Evolutionary conservation across 1,140 invertebrate genomes (phyloP).

Genomic region (Micrasema longulum): DNA sequence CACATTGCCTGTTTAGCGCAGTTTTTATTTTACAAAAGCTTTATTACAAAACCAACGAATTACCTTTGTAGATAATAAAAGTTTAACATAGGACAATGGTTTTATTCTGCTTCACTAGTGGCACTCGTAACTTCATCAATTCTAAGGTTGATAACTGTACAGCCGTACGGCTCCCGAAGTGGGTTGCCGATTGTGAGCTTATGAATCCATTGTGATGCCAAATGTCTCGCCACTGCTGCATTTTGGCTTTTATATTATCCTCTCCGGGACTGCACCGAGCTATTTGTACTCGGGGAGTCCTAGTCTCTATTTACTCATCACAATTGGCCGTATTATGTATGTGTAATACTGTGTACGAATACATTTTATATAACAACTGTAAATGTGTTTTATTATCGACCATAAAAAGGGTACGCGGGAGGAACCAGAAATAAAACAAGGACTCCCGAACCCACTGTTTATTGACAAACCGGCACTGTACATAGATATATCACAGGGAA

Average conservation of each 20-base stretch:
- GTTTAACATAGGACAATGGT: slow-evolving; percentile 6
- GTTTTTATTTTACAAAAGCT: slow-evolving; percentile 16
- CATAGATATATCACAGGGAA: slow-evolving; percentile 37
- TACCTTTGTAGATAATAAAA: slow-evolving; percentile 1
- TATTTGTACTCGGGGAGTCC: slow-evolving; percentile 4
- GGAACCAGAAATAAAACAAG: slow-evolving; percentile 42
- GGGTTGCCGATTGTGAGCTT: slow-evolving; percentile 34
- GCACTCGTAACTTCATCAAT: slow-evolving; percentile 9
- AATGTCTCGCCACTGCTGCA: slow-evolving; percentile 41
- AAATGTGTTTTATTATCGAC: slow-evolving; percentile 18
- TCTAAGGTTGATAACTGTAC: too few species aligned
- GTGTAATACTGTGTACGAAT: slow-evolving; percentile 37
- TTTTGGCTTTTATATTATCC: slow-evolving; percentile 41
- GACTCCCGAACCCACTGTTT: slow-evolving; percentile 53
- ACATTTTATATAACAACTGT: slow-evolving; percentile 46
- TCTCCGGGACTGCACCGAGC: slow-evolving; percentile 1
- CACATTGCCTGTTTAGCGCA: slow-evolving; percentile 8
- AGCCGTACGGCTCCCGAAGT: neutral
- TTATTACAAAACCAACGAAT: slow-evolving; percentile 29
- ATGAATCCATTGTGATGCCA: slow-evolving; percentile 46
- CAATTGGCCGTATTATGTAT: slow-evolving; percentile 24
- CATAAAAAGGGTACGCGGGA: neutral
- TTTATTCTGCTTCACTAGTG: slow-evolving; percentile 32
- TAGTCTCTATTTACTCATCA: slow-evolving; percentile 17
- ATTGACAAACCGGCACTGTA: slow-evolving; percentile 54